Evolutionary conservation across 2,888 invertebrate species (phyloP).

Genomic region (Lasioglossum marginatum): DNA sequence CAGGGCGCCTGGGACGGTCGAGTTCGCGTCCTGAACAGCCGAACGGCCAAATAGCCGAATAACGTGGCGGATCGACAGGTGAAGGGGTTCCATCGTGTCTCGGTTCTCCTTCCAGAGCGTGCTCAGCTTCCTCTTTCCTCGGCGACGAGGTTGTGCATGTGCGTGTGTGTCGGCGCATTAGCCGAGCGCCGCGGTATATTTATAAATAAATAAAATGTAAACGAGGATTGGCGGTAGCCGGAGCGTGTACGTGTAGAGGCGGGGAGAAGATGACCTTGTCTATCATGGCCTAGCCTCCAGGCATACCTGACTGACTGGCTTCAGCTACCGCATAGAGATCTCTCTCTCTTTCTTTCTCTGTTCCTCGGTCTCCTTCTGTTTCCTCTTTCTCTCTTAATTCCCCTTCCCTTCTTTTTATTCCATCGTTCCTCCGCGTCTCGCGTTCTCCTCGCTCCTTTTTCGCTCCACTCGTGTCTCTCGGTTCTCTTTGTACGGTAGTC

Average conservation of each 20-base stretch:
- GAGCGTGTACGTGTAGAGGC: conserved; percentile 53
- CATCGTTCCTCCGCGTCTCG: conserved; percentile 18
- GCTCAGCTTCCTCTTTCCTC: conserved; percentile 26
- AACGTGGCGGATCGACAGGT: conserved; percentile 51
- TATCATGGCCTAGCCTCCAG: conserved; percentile 83
- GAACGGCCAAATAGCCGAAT: conserved; percentile 45
- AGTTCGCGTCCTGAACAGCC: conserved; percentile 26
- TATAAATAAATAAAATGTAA: conserved; percentile 77
- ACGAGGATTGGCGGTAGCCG: conserved; percentile 65
- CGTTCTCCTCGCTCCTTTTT: conserved; percentile 50
- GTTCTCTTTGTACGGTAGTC: conserved; percentile 56
- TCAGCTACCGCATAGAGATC: conserved; percentile 77
- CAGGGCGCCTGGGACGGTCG: neutral
- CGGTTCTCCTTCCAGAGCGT: conserved; percentile 26
- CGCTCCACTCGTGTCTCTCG: conserved; percentile 49
- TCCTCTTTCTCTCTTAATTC: conserved; percentile 49
- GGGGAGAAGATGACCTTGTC: conserved; percentile 83
- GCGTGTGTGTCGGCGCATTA: conserved; percentile 45
- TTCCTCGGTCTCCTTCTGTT: conserved; percentile 31
- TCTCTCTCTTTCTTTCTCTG: conserved; percentile 52
- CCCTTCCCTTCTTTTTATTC: conserved; percentile 59
- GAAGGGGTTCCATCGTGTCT: conserved; percentile 60
- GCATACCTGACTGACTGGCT: conserved; percentile 82
- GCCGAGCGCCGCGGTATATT: conserved; percentile 65
- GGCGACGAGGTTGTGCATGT: neutral